Evolutionary conservation across 2,113 vertebrate genomes (phyloP).

Genomic region (Piliocolobus tephrosceles): DNA sequence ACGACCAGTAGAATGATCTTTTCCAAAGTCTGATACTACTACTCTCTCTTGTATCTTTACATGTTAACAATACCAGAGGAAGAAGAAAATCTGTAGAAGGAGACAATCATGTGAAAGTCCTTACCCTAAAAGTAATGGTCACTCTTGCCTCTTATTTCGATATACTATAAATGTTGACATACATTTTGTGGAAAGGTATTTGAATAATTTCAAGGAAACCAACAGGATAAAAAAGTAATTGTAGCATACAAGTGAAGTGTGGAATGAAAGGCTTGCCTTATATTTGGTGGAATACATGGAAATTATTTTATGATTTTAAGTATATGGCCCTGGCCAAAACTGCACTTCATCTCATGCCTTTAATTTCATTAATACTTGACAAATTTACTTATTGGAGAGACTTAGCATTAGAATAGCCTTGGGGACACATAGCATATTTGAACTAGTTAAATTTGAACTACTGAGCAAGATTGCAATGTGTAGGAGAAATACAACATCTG

Average conservation of each 20-base stretch:
- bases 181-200: neutral
- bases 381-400: neutral
- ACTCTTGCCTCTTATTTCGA: neutral
- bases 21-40: constrained; percentile 47
- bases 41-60: constrained; percentile 63
- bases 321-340: neutral
- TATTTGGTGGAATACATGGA: neutral
- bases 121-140: constrained; percentile 34
- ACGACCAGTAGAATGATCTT: constrained; percentile 64
- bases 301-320: neutral
- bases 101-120: neutral
- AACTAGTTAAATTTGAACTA: neutral
- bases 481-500: neutral
- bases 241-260: neutral
- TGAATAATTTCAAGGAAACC: neutral
- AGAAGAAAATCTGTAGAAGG: neutral
- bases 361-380: neutral
- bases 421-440: neutral
- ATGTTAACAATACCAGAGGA: constrained; percentile 55
- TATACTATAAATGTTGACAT: neutral
- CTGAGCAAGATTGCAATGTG: neutral
- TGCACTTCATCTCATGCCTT: neutral
- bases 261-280: neutral
- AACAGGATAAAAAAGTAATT: neutral
- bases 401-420: neutral